phyloP scores from a whole-genome alignment of 30 jellyfish, hydroid and myxozoan genomes.

The Hydra vulgaris region DNA sequence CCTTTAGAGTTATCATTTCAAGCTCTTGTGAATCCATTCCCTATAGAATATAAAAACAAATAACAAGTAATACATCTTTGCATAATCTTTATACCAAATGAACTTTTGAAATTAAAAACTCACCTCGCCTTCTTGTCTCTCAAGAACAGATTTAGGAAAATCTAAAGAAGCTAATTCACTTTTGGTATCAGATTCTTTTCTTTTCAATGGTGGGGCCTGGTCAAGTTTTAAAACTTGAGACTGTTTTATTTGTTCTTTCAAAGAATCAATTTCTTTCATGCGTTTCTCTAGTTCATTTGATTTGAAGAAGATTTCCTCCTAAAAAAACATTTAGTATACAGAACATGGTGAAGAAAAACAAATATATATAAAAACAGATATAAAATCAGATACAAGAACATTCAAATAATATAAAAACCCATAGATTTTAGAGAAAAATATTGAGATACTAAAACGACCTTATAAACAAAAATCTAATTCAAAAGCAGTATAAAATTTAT shows the following conservation, averaged over 20 bases:
- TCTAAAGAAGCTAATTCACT: background rate
- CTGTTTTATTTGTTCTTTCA: slow-evolving; percentile 24
- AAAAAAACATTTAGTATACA: background rate
- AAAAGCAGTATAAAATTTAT: too few relatives aligned
- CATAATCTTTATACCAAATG: background rate
- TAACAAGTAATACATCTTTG: background rate
- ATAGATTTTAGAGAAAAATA: too few relatives aligned
- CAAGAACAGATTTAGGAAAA: slow-evolving; percentile 3
- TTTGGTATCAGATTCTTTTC: slow-evolving; percentile 10
- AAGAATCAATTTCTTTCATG: slow-evolving; percentile 8
- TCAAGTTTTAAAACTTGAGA: background rate
- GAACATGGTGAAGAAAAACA: background rate
- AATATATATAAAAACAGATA: background rate
- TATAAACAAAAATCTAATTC: too few relatives aligned
- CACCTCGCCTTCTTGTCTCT: slow-evolving; percentile 70
- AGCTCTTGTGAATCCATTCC: slow-evolving; percentile 93
- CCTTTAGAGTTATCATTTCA: slow-evolving; percentile 36
- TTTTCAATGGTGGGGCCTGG: background rate
- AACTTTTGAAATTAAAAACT: too few relatives aligned
- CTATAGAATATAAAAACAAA: slow-evolving; percentile 22
- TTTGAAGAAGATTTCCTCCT: background rate
- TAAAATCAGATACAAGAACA: background rate
- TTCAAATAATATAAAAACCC: too few relatives aligned
- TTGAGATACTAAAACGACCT: too few relatives aligned
- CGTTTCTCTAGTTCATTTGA: slow-evolving; percentile 7